phyloP scores from a whole-genome alignment of 2,113 vertebrate species.

The Equus przewalskii region DNA sequence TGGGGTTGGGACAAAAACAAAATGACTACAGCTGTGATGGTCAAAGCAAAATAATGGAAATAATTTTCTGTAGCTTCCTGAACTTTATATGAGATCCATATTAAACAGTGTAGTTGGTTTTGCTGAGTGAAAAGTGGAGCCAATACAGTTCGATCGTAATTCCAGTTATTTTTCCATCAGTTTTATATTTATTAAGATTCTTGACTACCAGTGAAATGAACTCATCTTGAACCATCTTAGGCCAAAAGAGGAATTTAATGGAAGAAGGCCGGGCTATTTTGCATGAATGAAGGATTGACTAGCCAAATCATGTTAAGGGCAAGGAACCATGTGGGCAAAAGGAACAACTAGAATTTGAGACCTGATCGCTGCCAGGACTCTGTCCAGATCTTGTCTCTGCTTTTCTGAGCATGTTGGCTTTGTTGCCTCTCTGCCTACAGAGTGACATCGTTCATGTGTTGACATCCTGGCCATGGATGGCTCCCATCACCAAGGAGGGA shows the following conservation, averaged over 20 bases:
- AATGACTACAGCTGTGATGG: neutral
- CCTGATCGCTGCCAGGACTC: neutral
- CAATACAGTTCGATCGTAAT: neutral
- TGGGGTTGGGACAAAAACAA: neutral
- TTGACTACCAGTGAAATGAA: slow-evolving; percentile 10
- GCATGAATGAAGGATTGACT: neutral
- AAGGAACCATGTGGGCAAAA: neutral
- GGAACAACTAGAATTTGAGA: neutral
- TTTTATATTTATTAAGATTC: neutral
- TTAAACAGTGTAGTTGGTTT: neutral
- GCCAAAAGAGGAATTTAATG: slow-evolving; percentile 27
- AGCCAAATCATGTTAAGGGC: neutral
- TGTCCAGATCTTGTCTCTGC: neutral
- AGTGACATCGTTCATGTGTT: neutral
- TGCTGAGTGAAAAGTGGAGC: neutral
- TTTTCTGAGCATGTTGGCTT: neutral
- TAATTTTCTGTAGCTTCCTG: neutral
- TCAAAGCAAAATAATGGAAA: neutral
- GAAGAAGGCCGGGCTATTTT: neutral
- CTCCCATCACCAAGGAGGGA: neutral
- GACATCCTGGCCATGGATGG: neutral
- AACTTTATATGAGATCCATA: neutral
- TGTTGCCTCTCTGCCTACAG: neutral
- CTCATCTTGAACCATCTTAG: neutral
- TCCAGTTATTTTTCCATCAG: neutral